Conservation (phyloP, 2,888 invertebrate genomes). For the Hyles lineata region DNA sequence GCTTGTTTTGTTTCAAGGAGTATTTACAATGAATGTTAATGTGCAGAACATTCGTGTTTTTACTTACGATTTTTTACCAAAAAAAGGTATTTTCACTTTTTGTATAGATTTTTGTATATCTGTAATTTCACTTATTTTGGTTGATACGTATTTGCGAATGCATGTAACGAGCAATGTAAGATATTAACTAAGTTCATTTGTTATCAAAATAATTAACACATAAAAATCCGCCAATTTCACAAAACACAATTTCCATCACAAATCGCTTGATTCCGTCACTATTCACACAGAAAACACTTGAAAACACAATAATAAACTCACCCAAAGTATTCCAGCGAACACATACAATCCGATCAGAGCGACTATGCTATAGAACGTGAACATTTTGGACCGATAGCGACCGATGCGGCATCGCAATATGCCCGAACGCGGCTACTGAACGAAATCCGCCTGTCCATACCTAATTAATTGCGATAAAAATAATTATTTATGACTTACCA, state of each 20-base stretch:
- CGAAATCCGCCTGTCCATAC: constrained; percentile 34
- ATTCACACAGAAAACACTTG: background rate
- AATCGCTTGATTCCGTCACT: background rate
- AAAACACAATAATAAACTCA: constrained; percentile 16
- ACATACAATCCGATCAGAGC: constrained; percentile 29
- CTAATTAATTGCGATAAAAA: constrained; percentile 42
- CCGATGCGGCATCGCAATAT: constrained; percentile 6
- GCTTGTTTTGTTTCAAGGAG: too few relatives aligned
- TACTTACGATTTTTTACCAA: too few relatives aligned
- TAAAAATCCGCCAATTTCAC: background rate
- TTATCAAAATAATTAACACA: background rate
- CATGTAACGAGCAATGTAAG: too few relatives aligned
- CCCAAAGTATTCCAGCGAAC: constrained; percentile 31
- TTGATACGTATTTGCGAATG: too few relatives aligned
- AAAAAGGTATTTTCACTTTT: too few relatives aligned
- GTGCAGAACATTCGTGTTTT: too few relatives aligned
- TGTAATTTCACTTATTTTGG: too few relatives aligned
- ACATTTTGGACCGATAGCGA: constrained; percentile 29
- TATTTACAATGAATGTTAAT: too few relatives aligned
- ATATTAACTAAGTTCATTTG: too few relatives aligned
- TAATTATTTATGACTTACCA: constrained; percentile 69
- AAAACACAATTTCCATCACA: constrained; percentile 7
- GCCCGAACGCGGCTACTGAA: constrained; percentile 26
- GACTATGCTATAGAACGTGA: constrained; percentile 28
- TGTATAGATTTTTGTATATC: too few relatives aligned